Conservation (phyloP, 2,113 vertebrate species). For the Phasianus colchicus region DNA sequence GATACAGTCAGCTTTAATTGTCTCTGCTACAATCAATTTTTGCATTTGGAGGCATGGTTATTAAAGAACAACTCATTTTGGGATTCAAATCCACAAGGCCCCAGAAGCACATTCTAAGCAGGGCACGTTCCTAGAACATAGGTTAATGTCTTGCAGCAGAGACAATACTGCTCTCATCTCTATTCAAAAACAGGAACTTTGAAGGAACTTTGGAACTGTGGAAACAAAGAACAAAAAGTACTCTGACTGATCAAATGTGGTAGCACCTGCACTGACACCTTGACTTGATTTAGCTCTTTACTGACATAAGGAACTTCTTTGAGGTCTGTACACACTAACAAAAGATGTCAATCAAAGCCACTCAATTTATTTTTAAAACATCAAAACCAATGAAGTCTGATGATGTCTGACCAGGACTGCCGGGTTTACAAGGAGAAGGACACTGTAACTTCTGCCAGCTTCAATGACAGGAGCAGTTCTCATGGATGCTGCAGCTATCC, state of each 20-base stretch:
- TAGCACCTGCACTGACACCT: neutral
- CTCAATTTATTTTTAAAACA: slow-evolving; percentile 40
- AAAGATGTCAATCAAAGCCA: neutral
- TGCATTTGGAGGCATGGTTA: neutral
- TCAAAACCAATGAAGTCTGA: slow-evolving; percentile 18
- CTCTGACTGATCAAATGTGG: neutral
- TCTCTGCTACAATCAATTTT: neutral
- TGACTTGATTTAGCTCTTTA: neutral
- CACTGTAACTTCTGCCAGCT: slow-evolving; percentile 19
- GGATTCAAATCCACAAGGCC: neutral
- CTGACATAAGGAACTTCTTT: neutral
- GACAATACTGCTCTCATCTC: neutral
- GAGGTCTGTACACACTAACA: neutral
- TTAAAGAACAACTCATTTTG: neutral
- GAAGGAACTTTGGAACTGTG: neutral
- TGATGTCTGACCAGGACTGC: neutral
- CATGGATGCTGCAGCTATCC: too few species aligned
- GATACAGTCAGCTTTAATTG: neutral
- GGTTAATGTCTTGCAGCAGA: neutral
- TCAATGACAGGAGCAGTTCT: slow-evolving; percentile 28
- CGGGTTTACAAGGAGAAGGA: neutral
- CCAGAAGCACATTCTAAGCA: neutral
- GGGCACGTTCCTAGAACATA: neutral
- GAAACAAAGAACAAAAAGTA: neutral
- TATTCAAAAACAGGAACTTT: neutral